phyloP scores from a whole-genome alignment of 2,797 vertebrate genomes.

The Orestias chungarensis region DNA sequence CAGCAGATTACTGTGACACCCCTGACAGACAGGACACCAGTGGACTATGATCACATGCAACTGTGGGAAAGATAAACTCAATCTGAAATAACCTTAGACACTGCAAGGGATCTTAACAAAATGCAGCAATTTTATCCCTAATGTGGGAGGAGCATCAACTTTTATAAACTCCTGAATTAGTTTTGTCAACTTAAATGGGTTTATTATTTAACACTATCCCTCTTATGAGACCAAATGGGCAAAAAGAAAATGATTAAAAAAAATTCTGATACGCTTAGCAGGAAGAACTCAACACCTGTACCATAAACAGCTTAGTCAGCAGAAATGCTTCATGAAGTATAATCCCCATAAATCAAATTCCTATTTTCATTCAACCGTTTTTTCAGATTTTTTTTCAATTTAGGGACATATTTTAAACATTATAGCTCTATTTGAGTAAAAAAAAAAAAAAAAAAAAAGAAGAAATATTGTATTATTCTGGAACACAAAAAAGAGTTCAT shows the following conservation, averaged over 20 bases:
- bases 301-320: not conserved
- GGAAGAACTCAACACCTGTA: too few species aligned
- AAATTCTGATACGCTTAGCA: too few species aligned
- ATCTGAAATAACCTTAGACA: conserved; percentile 3
- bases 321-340: too few species aligned
- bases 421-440: too few species aligned
- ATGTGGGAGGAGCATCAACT: not conserved
- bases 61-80: conserved; percentile 44
- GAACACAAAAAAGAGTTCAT: too few species aligned
- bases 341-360: too few species aligned
- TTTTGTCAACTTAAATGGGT: not conserved
- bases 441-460: too few species aligned
- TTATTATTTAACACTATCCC: not conserved
- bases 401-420: too few species aligned
- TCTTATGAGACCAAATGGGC: not conserved
- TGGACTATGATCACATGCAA: not conserved
- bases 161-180: not conserved
- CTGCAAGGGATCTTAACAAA: not conserved
- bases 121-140: not conserved
- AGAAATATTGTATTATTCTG: too few species aligned
- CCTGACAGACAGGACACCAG: conserved; percentile 13
- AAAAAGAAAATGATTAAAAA: too few species aligned
- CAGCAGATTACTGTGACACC: not conserved
- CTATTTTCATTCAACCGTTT: too few species aligned
- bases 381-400: too few species aligned